Base-by-base conservation (phyloP, 2,888 invertebrate species). In the Liposcelis brunnea region DNA sequence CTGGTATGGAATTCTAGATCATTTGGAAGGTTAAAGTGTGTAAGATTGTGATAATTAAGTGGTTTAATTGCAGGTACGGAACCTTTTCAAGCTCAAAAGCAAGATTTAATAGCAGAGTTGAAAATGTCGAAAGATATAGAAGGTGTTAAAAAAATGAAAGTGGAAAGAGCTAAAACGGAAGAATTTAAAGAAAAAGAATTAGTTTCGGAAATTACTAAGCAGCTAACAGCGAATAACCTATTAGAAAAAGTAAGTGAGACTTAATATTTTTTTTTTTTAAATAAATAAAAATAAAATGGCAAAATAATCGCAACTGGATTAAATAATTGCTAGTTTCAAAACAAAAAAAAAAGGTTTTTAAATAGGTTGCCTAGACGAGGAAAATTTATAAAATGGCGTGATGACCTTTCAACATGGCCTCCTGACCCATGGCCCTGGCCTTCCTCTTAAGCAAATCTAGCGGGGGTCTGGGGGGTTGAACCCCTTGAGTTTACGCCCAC, bases 121-220 rank as follows among this genome's bases (percentile, higher is more conserved):
- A 91, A 91, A 63, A 77, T 86, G 69, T 87, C 89, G 37, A 89
- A 82, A 62, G 89, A 91, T 60, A 86, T 90, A 50, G 81, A 85
- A 1, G 91, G 91, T n/a, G 89, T 93, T 45, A 84, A 83, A 63
- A 90, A 90, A 63, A 65, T 90, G 71, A 91, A 90, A 62, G 85
- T 89, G 52, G 89, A 90, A 63, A 74, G 84, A 52, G 83, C 84
- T 18, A 80, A 86, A 59, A 74, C 82, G 51, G 87, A 89, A 61
- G 83, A 81, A 57, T 74, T 76, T 43, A 75, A 79, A 56, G 87
- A 87, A 53, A 83, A 85, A 61, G 80, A 82, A 60, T 74, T 85
- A 48, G 82, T 80, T 59, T 75, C 82, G 52, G 87, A 89, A 64
- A 80, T 90, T 57, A 78, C 77, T 1, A 83, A 80, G 59, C 77